A percentile compares a stretch with the other conserved stretches of the same genome.
These are phyloP conservation scores for Gonocerus acuteangulatus DNA, from an alignment of 2,888 invertebrate genomes.

Conservation along the genomic window DNA sequence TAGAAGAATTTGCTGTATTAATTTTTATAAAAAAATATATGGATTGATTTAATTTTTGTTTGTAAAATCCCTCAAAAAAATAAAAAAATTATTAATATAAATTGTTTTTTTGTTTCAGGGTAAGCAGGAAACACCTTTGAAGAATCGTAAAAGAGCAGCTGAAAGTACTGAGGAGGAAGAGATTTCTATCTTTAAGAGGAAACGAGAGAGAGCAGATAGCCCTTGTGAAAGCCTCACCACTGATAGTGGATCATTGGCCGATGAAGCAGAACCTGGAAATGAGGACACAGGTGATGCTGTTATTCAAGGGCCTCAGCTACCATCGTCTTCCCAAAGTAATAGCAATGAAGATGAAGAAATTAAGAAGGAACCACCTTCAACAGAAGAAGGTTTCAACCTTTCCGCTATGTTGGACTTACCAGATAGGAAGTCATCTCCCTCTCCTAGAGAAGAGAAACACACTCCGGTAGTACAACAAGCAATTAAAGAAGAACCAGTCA, in stretches of 20 bases:
- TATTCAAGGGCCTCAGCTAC: slow-evolving; percentile 8
- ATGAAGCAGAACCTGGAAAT: slow-evolving; percentile 49
- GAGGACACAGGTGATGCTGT: slow-evolving; percentile 32
- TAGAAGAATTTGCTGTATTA: too few relatives aligned
- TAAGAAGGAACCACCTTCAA: slow-evolving; percentile 7
- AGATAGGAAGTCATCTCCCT: slow-evolving; percentile 21
- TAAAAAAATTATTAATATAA: background rate
- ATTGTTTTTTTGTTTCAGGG: slow-evolving; percentile 31
- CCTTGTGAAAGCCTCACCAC: slow-evolving; percentile 78
- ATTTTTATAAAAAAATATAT: too few relatives aligned
- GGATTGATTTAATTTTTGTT: too few relatives aligned
- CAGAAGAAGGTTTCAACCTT: slow-evolving; percentile 23
- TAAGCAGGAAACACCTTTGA: slow-evolving; percentile 32
- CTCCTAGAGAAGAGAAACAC: slow-evolving; percentile 17
- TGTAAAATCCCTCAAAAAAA: background rate
- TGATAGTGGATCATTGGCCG: slow-evolving; percentile 74
- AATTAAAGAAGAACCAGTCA: slow-evolving; percentile 5
- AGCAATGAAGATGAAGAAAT: slow-evolving; percentile 21
- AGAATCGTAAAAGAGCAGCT: slow-evolving; percentile 41
- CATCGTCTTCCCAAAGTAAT: slow-evolving; percentile 15
- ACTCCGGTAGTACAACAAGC: slow-evolving; percentile 7
- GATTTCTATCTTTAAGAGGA: slow-evolving; percentile 47
- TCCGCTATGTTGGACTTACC: slow-evolving; percentile 19
- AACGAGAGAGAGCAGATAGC: slow-evolving; percentile 58
- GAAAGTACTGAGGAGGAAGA: slow-evolving; percentile 52